Base-by-base conservation (phyloP, 2,888 invertebrate genomes). In the Phymatocera aterrima region DNA sequence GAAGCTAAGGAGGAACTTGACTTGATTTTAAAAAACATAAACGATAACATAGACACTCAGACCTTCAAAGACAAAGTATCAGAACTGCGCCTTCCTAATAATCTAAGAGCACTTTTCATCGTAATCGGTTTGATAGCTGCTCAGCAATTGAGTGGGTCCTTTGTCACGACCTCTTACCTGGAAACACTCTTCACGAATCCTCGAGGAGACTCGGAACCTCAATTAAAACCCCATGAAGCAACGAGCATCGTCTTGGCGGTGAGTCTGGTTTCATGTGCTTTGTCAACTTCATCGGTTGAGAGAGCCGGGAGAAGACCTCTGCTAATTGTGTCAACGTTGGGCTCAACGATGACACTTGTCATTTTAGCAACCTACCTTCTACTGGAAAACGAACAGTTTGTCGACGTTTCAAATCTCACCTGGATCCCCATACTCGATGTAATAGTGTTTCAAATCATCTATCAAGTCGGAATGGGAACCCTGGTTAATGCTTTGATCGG, bases 161-260 rank as follows among this genome's bases (percentile, higher is more conserved):
- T 89, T 79, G 88, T 87, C 31, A 90, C 88, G 1, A 90, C 89
- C 86, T 89, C 90, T 74, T 90, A 89, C 61, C 80, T 90, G 18
- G 85, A 87, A n/a, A 82, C 81, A 0, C 77, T 90, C 0, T 89
- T 90, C 61, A 78, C 46, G 80, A 57, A 15, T 15, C 57, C 57
- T 57, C 3, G 12, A 57, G 57, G 28, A 0, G 83, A 83, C 0
- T 83, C 88, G 0, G 82, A 85, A 2, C 83, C 87, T 2, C 87
- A 85, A 0, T 85, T 90, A 0, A 83, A 88, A 31, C 81, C 90
- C 6, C 86, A 90, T 68, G 46, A 85, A 1, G 91, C 91, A 1
- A 91, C 92, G 0, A 91, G 92, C 10, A 83, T 92, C n/a, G 90
- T 93, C 1, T 89, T 92, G 0, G 87, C 88, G 0, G 91, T 92